phyloP scores from a whole-genome alignment of 2,888 invertebrate species.

The Eilema sororculum region DNA sequence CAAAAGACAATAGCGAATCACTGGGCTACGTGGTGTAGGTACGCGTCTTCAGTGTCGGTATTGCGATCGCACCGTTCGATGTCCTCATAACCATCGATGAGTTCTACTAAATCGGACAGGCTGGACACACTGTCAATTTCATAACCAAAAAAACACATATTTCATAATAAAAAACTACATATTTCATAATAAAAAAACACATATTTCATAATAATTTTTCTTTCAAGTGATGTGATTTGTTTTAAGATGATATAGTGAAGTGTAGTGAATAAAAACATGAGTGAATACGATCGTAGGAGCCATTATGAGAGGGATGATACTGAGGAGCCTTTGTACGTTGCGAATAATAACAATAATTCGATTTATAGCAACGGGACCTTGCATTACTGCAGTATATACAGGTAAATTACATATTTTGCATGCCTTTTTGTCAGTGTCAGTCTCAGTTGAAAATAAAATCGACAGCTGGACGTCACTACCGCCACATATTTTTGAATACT shows the following conservation, averaged over 20 bases:
- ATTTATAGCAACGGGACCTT: conserved; percentile 87
- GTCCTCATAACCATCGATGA: conserved; percentile 80
- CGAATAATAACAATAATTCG: conserved; percentile 82
- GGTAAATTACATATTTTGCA: conserved; percentile 59
- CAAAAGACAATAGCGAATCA: conserved; percentile 71
- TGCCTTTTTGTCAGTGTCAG: background rate
- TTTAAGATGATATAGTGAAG: conserved; percentile 45
- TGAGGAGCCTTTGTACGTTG: conserved; percentile 73
- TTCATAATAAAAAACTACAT: conserved; percentile 15
- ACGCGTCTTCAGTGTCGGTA: conserved; percentile 71
- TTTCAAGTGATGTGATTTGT: conserved; percentile 52
- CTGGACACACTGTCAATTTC: conserved; percentile 58
- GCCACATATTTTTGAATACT: background rate
- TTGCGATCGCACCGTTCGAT: conserved; percentile 80
- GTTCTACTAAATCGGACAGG: conserved; percentile 70
- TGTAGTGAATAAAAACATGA: conserved; percentile 67
- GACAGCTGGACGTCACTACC: too few species aligned
- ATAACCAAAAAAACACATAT: too few species aligned
- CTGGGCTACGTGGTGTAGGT: conserved; percentile 65
- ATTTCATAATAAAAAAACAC: background rate
- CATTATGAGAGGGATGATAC: conserved; percentile 72
- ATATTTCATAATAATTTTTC: conserved; percentile 23
- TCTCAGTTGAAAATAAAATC: too few species aligned
- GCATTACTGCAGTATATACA: conserved; percentile 87
- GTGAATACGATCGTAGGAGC: conserved; percentile 75